Conservation (phyloP, 2,888 invertebrate genomes). For the Morinoia aosen region DNA sequence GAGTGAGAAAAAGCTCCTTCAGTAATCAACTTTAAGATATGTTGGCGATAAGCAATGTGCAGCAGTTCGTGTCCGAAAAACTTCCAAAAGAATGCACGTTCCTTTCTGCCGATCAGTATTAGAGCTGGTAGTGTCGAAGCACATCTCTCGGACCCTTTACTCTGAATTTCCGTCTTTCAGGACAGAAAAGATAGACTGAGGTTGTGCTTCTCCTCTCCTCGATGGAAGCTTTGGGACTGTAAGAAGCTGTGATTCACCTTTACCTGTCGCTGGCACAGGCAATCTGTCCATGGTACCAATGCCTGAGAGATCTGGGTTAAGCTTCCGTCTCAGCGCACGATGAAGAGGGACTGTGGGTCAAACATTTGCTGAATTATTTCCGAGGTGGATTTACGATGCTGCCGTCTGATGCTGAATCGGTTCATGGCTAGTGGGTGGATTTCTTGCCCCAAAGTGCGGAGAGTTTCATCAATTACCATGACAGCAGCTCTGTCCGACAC, state of each 20-base stretch:
- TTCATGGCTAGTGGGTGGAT: background rate
- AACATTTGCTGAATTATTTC: background rate
- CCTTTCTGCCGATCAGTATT: slow-evolving; percentile 48
- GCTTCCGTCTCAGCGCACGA: slow-evolving; percentile 50
- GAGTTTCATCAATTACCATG: background rate
- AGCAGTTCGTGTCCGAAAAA: slow-evolving; percentile 22
- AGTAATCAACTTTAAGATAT: slow-evolving; percentile 41
- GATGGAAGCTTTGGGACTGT: background rate
- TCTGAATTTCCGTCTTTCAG: slow-evolving; percentile 26
- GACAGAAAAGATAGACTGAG: background rate
- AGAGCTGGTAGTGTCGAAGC: slow-evolving; percentile 47
- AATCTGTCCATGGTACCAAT: background rate
- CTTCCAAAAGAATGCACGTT: background rate
- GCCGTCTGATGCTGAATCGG: background rate
- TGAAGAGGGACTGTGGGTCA: background rate
- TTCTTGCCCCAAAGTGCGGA: background rate
- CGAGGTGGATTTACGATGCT: background rate
- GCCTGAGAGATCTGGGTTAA: slow-evolving; percentile 13
- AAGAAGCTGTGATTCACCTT: slow-evolving; percentile 19
- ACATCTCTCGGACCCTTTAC: slow-evolving; percentile 9
- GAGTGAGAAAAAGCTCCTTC: slow-evolving; percentile 24
- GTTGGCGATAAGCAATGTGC: slow-evolving; percentile 37
- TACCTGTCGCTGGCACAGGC: background rate
- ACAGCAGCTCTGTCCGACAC: background rate
- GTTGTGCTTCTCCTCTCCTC: slow-evolving; percentile 35